Conservation (phyloP, 2,113 vertebrate species). For the Varanus komodoensis region DNA sequence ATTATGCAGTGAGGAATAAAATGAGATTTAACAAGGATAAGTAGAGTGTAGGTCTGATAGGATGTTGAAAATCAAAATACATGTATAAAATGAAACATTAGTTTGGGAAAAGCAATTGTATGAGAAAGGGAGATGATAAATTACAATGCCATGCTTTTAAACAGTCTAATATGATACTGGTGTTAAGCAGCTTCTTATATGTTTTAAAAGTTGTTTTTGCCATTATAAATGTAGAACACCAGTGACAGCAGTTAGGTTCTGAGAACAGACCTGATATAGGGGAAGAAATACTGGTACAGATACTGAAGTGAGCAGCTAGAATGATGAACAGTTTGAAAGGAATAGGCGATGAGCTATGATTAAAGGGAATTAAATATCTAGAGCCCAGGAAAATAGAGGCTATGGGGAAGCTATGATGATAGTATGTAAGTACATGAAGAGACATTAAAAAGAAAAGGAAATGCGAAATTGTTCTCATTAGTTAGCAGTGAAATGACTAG, state of each 20-base stretch:
- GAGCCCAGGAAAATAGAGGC: constrained; percentile 54
- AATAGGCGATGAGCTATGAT: constrained; percentile 67
- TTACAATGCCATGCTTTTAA: constrained; percentile 40
- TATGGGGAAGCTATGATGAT: constrained; percentile 68
- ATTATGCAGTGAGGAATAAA: constrained; percentile 70
- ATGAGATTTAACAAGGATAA: constrained; percentile 73
- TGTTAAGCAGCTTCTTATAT: constrained; percentile 40
- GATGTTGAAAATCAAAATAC: constrained; percentile 68
- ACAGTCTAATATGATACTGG: neutral
- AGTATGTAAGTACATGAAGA: constrained; percentile 71
- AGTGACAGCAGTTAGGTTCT: constrained; percentile 60
- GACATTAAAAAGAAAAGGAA: constrained; percentile 74
- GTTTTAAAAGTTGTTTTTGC: constrained; percentile 38
- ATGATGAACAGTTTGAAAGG: constrained; percentile 57
- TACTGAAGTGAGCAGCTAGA: constrained; percentile 48
- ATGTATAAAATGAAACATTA: constrained; percentile 61
- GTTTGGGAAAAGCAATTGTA: constrained; percentile 58
- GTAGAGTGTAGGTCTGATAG: constrained; percentile 65
- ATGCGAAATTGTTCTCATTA: constrained; percentile 73
- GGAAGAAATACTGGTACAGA: constrained; percentile 54
- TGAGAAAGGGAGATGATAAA: constrained; percentile 66
- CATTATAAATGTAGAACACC: constrained; percentile 53
- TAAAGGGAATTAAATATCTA: constrained; percentile 67
- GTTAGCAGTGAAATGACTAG: constrained; percentile 68
- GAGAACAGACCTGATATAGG: constrained; percentile 58